These are phyloP conservation scores for Antheraea yamamai DNA, from an alignment of 2,888 invertebrate species.

Conservation along the genomic window DNA sequence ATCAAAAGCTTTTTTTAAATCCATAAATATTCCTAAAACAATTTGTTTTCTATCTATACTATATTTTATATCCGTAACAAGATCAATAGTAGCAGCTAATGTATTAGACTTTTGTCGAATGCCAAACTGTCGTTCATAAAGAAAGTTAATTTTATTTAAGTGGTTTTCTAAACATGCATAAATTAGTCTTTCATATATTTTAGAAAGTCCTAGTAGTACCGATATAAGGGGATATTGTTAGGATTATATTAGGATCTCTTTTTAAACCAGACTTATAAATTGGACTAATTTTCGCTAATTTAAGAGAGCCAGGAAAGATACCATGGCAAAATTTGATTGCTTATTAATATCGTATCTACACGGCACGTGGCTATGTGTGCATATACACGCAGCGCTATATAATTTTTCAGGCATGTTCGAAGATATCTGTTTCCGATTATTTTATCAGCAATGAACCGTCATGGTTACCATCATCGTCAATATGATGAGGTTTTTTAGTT, in stretches of 20 bases:
- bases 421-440: too few species aligned
- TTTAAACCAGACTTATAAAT: constrained; percentile 24
- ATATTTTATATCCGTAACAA: constrained; percentile 21
- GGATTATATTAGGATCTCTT: constrained; percentile 23
- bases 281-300: constrained; percentile 22
- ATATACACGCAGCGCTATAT: too few species aligned
- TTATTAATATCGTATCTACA: too few species aligned
- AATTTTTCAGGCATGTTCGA: too few species aligned
- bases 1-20: constrained; percentile 25
- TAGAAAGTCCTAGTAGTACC: constrained; percentile 21
- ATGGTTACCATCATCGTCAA: too few species aligned
- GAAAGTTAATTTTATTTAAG: constrained; percentile 12
- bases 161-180: constrained; percentile 18
- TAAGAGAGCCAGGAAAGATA: constrained; percentile 15
- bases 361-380: too few species aligned
- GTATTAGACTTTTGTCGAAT: constrained; percentile 25
- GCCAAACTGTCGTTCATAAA: constrained; percentile 24
- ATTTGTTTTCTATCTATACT: constrained; percentile 24
- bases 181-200: constrained; percentile 23
- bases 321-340: too few species aligned
- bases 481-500: too few species aligned
- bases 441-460: too few species aligned
- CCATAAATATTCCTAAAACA: constrained; percentile 24
- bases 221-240: constrained; percentile 26
- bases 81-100: constrained; percentile 24